Evolutionary conservation across 2,797 vertebrate genomes (phyloP).

Genomic region (Amniataba percoides): DNA sequence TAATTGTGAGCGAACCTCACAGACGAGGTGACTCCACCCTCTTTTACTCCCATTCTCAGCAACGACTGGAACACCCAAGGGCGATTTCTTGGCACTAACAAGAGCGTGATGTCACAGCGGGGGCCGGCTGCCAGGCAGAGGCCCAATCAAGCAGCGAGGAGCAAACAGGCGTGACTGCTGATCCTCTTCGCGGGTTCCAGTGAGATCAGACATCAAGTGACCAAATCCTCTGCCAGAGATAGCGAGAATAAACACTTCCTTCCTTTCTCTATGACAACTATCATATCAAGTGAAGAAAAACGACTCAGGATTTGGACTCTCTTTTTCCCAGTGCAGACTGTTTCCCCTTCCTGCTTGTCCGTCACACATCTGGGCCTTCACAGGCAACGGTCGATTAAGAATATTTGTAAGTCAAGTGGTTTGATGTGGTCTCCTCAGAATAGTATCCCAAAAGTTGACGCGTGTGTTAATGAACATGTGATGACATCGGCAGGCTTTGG

Average conservation of each 20-base stretch:
- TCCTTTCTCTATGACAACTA: constrained; percentile 59
- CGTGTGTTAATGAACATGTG: constrained; percentile 19
- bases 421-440: constrained; percentile 23
- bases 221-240: constrained; percentile 48
- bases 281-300: constrained; percentile 65
- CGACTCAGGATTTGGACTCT: constrained; percentile 39
- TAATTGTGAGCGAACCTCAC: constrained; percentile 38
- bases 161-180: constrained; percentile 60
- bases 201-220: constrained; percentile 56
- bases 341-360: constrained; percentile 53
- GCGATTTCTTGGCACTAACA: constrained; percentile 31
- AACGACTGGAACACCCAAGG: constrained; percentile 45
- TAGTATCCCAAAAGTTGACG: background rate
- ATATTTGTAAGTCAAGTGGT: constrained; percentile 25
- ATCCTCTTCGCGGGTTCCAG: constrained; percentile 48
- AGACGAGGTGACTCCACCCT: constrained; percentile 49
- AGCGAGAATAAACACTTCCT: constrained; percentile 64
- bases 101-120: constrained; percentile 64
- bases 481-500: background rate
- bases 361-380: constrained; percentile 71
- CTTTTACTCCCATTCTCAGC: background rate
- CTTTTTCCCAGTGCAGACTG: constrained; percentile 52
- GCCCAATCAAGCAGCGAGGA: constrained; percentile 42
- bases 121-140: constrained; percentile 44
- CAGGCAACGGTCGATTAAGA: constrained; percentile 9